phyloP scores from a whole-genome alignment of 2,888 invertebrate genomes.

The Caenorhabditis afra region DNA sequence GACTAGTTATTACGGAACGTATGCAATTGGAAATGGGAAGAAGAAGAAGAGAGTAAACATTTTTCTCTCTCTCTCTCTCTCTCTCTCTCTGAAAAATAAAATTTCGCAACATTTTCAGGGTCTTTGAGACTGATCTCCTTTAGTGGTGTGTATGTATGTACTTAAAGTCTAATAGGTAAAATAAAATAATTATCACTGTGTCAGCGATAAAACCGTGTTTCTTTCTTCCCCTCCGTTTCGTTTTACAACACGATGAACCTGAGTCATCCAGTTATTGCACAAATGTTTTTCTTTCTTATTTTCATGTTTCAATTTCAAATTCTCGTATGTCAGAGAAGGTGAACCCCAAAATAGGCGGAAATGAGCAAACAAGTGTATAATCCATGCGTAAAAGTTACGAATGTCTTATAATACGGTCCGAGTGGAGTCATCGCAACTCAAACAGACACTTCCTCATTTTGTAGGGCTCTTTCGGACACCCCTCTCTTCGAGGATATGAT shows the following conservation, averaged over 20 bases:
- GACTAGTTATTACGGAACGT: not conserved
- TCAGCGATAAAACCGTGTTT: conserved; percentile 46
- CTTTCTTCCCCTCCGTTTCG: conserved; percentile 5
- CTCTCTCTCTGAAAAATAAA: not conserved
- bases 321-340: no score
- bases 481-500: conserved; percentile 63
- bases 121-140: conserved; percentile 38
- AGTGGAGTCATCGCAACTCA: conserved; percentile 3
- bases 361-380: conserved; percentile 20
- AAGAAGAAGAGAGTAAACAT: not conserved
- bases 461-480: conserved; percentile 57
- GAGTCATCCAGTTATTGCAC: not conserved
- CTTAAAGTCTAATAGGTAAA: conserved; percentile 51
- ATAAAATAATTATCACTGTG: conserved; percentile 43
- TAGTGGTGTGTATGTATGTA: conserved; percentile 20
- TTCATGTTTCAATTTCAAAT: not conserved
- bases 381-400: not conserved
- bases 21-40: not conserved
- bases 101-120: conserved; percentile 17
- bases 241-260: conserved; percentile 6
- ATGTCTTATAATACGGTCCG: not conserved
- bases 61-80: not conserved
- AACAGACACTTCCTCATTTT: not conserved
- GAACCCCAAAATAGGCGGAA: not conserved
- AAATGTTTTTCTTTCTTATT: not conserved